Evolutionary conservation across 2,888 invertebrate genomes (phyloP), one percentile per base, ranked within the genome.

Genomic region (Physocephala rufipes): DNA sequence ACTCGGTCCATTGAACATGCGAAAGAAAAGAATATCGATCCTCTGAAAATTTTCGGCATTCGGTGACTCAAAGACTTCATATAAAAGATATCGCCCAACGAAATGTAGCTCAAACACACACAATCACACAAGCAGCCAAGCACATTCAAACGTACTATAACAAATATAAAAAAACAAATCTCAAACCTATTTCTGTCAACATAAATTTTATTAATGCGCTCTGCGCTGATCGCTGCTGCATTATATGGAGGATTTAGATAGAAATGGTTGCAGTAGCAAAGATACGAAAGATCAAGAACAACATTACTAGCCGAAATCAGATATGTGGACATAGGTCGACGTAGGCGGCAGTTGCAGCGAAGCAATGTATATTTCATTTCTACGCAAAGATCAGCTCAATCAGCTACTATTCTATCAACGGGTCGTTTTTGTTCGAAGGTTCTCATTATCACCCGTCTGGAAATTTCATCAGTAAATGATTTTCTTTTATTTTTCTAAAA

Each of bases 291-390:
- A 58, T 15, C 67, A 21, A 19, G 16, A 55, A 7, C 67, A 15
- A 16, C 36, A 55, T 12, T 13, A 28, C 9, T 28, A 51, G n/a
- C 64, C 1, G 19, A 30, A 28, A n/a, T 49, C 26, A 19, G 26
- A 45, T 5, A 4, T 15, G 47, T 15, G 53, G 5, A 3, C n/a
- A n/a, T n/a, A n/a, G n/a, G n/a, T 55, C 19, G 24, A 5, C 16
- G n/a, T n/a, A n/a, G n/a, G 21, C 1, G 13, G 24, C 63, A 24
- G 45, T 19, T 19, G 63, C 7, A 26, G 26, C 26, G 7, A 58
- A 74, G 74, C 73, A 67, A 71, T 72, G 73, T 74, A 73, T 74
- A 73, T 71, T 72, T 72, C 74, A 76, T 74, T 76, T 76, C 73
- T 67, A 69, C 24, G 19, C 19, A 9, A 13, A 55, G 19, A 51